phyloP scores from a whole-genome alignment of 2,888 invertebrate species.

The Furcula furcula region DNA sequence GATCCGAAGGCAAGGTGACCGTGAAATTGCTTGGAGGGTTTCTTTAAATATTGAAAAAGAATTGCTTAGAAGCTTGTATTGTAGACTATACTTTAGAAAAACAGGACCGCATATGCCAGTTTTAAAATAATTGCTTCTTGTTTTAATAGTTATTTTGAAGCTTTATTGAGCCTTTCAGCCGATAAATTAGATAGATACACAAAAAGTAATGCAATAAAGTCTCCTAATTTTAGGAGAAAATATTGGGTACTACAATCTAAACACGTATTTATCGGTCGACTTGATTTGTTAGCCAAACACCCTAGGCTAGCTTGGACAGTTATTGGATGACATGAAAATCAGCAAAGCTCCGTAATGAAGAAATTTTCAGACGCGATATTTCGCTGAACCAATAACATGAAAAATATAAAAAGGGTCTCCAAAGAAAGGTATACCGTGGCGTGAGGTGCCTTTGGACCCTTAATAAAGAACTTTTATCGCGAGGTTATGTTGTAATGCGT shows the following conservation, averaged over 20 bases:
- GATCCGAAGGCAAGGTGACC: conserved; percentile 3
- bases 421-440: conserved; percentile 27
- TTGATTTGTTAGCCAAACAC: conserved; percentile 8
- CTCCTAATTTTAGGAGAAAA: no score
- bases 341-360: conserved; percentile 8
- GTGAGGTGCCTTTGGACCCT: conserved; percentile 20
- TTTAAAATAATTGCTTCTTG: no score
- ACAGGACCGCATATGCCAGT: no score
- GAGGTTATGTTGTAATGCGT: conserved; percentile 43
- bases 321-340: conserved; percentile 2
- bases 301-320: conserved; percentile 4
- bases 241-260: no score
- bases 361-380: conserved; percentile 9
- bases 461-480: conserved; percentile 51
- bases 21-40: neutral
- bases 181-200: no score
- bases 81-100: no score
- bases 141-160: no score
- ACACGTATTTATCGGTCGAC: neutral
- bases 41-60: neutral
- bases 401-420: conserved; percentile 24
- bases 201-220: no score
- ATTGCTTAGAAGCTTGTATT: no score
- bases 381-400: conserved; percentile 19
- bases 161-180: no score